These are phyloP conservation scores for Spilogale gracilis DNA, from an alignment of 2,113 vertebrate genomes.

Conservation along the genomic window DNA sequence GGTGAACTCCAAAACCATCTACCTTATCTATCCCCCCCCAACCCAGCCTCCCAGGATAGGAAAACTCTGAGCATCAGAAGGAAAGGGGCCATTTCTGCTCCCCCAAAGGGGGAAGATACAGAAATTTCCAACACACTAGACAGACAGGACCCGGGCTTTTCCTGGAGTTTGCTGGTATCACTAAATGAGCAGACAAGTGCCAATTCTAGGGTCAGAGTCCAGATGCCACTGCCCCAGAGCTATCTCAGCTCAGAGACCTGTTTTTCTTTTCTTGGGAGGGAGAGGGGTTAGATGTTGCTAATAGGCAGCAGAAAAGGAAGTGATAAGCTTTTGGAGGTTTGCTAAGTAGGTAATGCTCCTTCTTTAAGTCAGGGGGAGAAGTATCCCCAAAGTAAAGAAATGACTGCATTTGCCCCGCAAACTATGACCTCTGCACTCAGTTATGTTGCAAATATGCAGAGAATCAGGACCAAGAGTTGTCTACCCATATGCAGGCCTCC, in stretches of 20 bases:
- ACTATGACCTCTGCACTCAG: conserved; percentile 50
- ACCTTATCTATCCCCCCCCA: neutral
- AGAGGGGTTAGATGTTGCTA: neutral
- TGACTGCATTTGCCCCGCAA: conserved; percentile 9
- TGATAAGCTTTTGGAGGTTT: neutral
- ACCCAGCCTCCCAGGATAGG: neutral
- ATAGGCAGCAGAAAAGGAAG: neutral
- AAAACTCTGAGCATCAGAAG: neutral
- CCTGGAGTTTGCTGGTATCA: neutral
- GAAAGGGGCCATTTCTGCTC: neutral
- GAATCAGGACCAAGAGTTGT: conserved; percentile 49
- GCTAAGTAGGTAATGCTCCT: neutral
- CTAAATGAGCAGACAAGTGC: neutral
- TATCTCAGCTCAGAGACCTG: neutral
- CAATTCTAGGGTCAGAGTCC: neutral
- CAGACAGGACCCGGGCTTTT: neutral
- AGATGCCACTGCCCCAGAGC: neutral
- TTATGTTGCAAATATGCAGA: conserved; percentile 63
- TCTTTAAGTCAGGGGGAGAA: neutral
- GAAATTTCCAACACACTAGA: neutral
- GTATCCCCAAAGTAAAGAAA: neutral
- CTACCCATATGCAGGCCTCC: neutral
- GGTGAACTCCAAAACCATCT: neutral
- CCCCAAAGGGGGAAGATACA: neutral
- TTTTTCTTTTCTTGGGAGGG: neutral